Evolutionary conservation across 2,113 vertebrate species (phyloP), one percentile per base, ranked within the genome.

Genomic region (Oncorhynchus nerka): DNA sequence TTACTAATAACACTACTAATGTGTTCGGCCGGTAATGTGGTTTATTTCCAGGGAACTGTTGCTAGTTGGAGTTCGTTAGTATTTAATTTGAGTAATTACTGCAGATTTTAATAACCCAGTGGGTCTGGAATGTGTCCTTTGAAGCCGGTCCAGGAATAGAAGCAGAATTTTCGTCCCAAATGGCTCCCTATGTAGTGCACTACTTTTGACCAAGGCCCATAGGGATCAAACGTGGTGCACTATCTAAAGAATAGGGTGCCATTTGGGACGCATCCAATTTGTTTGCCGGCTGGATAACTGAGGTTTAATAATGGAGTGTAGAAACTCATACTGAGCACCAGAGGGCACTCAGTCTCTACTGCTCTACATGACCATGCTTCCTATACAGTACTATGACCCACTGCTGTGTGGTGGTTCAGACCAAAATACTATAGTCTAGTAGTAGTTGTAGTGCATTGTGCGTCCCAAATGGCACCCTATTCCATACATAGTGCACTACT

Each of bases 261-360:
- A 5, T 62, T 22, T 8, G 7, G 59, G 59, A 62, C 2, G 0
- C 59, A 22, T 9, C 8, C 39, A 45, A 45, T 45, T 11, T 45
- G n/a, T 22, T 45, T 11, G 2, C 3, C 39, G 39, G 39, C 9
- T 45, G 39, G 9, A 64, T 48, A 57, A 73, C 75, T 51, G 6
- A 77, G 32, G 9, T 62, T 76, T 45, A 11, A 4, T 24, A 15
- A 4, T 32, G 30, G 28, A 32, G 3, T 80, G 79, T 71, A 83
- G 59, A 22, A 24, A 12, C 66, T 24, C 1, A 0, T 72, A 73
- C 1, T 65, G 1, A 51, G 89, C 93, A 93, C 92, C 85, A 93
- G 93, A 92, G 92, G 93, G 84, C 87, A 28, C 75, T 86, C 74
- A 28, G 74, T 86, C 74, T 70, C n/a, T 48, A 48, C 68, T 45